Evolutionary conservation across 2,888 invertebrate genomes (phyloP), one percentile per base, ranked within the genome.

Genomic region (Pristionchus arcanus): DNA sequence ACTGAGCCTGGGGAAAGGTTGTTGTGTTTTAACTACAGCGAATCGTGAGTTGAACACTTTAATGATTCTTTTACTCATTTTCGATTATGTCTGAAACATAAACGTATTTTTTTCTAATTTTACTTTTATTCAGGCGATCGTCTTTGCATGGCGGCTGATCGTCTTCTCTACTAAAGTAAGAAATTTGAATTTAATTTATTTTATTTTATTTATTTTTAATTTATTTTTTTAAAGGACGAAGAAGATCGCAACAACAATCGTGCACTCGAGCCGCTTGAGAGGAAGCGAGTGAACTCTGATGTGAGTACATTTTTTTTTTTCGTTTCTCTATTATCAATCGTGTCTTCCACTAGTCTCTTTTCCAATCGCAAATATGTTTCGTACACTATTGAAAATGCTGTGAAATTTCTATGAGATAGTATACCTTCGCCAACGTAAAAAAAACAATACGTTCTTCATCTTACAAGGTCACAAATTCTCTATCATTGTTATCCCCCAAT

Each of bases 81-180:
- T n/a, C n/a, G n/a, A n/a, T n/a, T n/a, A n/a, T n/a, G n/a, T n/a
- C n/a, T n/a, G n/a, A n/a, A n/a, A n/a, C n/a, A n/a, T n/a, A n/a
- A n/a, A n/a, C n/a, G n/a, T n/a, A n/a, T n/a, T n/a, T n/a, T n/a
- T n/a, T 63, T n/a, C 5, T 4, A 25, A 11, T n/a, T 63, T 25
- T n/a, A 25, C n/a, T 63, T 11, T 7, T 7, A 49, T 59, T 19
- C 88, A 88, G 88, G 88, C 88, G 28, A 37, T 88, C 55, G 88
- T 88, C 31, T 88, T 88, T 66, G 88, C 88, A 34, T 88, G 88
- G 88, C 68, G 88, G n/a, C 71, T 88, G 25, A 34, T 88, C 53
- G n/a, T 88, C 55, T 88, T 88, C 77, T 74, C 88, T 16, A 42
- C 87, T 68, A 84, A 55, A 34, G 59, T 55, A 31, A 53, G 19